Conservation (phyloP, 2,888 invertebrate genomes). For the Cephus pygmeus region DNA sequence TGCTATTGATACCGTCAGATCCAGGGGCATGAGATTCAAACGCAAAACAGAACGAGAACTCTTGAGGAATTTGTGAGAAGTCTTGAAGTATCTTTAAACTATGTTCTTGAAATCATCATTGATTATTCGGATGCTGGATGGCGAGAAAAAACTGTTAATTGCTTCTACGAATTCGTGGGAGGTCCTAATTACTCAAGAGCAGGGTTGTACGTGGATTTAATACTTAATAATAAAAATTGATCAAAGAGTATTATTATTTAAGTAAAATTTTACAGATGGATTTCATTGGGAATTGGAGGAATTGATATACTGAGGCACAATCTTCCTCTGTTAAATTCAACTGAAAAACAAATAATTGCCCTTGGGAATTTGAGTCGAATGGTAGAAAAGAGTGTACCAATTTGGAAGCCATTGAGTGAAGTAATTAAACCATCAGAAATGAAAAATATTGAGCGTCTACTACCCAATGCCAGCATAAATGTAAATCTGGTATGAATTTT, state of each 20-base stretch:
- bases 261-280: neutral
- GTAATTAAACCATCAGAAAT: constrained; percentile 39
- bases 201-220: constrained; percentile 39
- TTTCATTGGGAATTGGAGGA: neutral
- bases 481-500: constrained; percentile 46
- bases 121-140: constrained; percentile 47
- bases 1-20: neutral
- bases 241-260: neutral
- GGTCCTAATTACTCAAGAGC: constrained; percentile 42
- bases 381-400: constrained; percentile 49
- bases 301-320: neutral
- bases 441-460: constrained; percentile 32
- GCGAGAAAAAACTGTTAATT: constrained; percentile 33
- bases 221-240: neutral
- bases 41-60: constrained; percentile 29
- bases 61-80: constrained; percentile 35
- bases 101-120: constrained; percentile 49
- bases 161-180: constrained; percentile 45
- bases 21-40: neutral
- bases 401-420: constrained; percentile 50
- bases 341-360: neutral
- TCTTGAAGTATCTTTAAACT: constrained; percentile 41
- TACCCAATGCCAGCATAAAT: constrained; percentile 54
- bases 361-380: constrained; percentile 37
- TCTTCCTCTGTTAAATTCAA: neutral